A percentile compares a stretch with the other conserved stretches of the same genome.
Conservation (phyloP, 2,888 invertebrate genomes). For the Lacanobia oleracea region DNA sequence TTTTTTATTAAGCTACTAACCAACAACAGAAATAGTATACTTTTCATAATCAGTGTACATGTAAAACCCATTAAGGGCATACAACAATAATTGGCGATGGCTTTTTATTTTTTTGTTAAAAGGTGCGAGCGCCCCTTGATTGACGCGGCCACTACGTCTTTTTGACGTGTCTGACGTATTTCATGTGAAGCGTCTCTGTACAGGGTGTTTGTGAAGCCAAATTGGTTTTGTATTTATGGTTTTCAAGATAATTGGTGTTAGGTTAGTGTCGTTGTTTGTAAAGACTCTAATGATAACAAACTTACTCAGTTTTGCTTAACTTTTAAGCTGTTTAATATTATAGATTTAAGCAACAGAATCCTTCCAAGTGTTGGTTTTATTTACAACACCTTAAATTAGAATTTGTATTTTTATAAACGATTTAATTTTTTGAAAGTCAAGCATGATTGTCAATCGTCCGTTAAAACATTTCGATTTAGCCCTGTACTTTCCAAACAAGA, state of each 20-base stretch:
- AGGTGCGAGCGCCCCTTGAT: conserved; percentile 81
- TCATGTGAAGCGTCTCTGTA: conserved; percentile 76
- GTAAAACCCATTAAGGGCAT: conserved; percentile 88
- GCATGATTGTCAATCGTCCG: not conserved
- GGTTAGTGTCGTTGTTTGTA: not conserved
- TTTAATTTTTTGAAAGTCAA: not conserved
- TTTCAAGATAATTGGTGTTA: not conserved
- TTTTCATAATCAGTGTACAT: conserved; percentile 82
- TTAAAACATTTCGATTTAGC: not conserved
- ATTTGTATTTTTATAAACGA: not conserved
- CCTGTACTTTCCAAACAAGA: not conserved
- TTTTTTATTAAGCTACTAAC: conserved; percentile 30
- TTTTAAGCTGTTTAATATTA: too few relatives aligned
- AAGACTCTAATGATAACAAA: not conserved
- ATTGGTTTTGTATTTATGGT: not conserved
- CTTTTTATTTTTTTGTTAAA: conserved; percentile 80
- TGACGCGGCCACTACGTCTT: conserved; percentile 88
- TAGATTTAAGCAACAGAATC: too few relatives aligned
- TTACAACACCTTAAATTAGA: too few relatives aligned
- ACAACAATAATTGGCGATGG: conserved; percentile 86
- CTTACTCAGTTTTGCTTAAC: too few relatives aligned
- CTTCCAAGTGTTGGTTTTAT: too few relatives aligned
- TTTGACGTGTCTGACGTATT: conserved; percentile 86
- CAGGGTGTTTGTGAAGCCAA: conserved; percentile 69
- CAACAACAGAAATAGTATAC: conserved; percentile 72